Evolutionary conservation across 2,888 invertebrate genomes (phyloP), one percentile per base, ranked within the genome.

Genomic region (Drosophila nr. perissopoda): DNA sequence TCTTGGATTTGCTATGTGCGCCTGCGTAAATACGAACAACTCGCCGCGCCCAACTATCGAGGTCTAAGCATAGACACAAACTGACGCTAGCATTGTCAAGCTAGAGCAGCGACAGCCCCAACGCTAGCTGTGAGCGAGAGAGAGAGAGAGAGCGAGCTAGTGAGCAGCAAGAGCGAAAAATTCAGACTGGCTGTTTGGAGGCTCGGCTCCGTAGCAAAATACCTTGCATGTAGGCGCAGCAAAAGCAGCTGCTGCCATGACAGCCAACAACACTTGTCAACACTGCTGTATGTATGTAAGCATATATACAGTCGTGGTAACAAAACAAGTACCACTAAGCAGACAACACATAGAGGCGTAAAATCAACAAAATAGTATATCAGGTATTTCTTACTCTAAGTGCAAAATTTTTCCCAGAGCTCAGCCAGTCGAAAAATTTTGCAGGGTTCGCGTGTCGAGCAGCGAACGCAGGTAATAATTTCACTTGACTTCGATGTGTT

Each of bases 41-140:
- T 36, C 57, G 58, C 60, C 88, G 83, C 81, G 67, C 56, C 76
- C 76, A 87, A 91, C 92, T 88, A 88, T 88, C 81, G 81, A 81
- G 77, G 90, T 83, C 91, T 88, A 91, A 75, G 81, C 83, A 90
- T 82, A 81, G 79, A 91, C 79, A 73, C 81, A 81, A 82, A 91
- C 91, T 90, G 89, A 34, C 71, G 82, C 70, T 81, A 74, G 81
- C 60, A 60, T 54, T 49, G 3, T 31, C 69, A 56, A 63, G 66
- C 79, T 70, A 79, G 73, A 72, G 69, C 53, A 46, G 36, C 36
- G 46, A 31, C 65, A 56, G 62, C 68, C 63, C 62, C 56, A 65
- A 48, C 29, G 65, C 63, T 57, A 69, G 63, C 51, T n/a, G 54
- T 29, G 36, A 48, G 31, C 51, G 25, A 29, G 16, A 46, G 38